Evolutionary conservation across 1,140 invertebrate species (phyloP).

Genomic region (Drosophila pachea): DNA sequence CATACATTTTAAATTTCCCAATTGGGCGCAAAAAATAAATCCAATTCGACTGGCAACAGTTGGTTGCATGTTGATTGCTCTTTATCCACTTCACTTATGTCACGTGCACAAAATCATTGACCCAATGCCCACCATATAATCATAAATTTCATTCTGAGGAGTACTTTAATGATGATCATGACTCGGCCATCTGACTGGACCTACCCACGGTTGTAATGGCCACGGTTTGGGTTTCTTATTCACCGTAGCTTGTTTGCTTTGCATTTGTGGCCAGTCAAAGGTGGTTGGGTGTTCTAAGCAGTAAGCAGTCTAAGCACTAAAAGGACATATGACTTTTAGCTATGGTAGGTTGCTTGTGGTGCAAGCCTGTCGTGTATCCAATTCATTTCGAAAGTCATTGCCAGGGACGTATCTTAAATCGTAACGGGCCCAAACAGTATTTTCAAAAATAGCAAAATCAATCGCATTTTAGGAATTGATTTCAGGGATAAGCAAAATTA

Average conservation of each 20-base stretch:
- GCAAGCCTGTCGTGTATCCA: constrained; percentile 45
- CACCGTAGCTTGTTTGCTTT: constrained; percentile 61
- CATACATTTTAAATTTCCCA: neutral
- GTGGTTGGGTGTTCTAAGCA: constrained; percentile 9
- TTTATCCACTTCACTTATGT: constrained; percentile 13
- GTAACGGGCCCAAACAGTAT: constrained; percentile 12
- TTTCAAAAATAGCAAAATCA: neutral
- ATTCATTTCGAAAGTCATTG: constrained; percentile 47
- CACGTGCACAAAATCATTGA: constrained; percentile 50
- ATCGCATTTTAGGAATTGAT: neutral
- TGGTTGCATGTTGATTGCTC: constrained; percentile 29
- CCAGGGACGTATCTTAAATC: constrained; percentile 35
- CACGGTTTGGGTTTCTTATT: constrained; percentile 47
- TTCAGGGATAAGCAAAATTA: too few relatives aligned
- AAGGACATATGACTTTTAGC: constrained; percentile 50
- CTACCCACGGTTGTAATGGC: constrained; percentile 51
- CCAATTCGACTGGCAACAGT: constrained; percentile 21
- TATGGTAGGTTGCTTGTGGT: constrained; percentile 20
- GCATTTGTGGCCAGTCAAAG: constrained; percentile 45
- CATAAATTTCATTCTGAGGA: constrained; percentile 32
- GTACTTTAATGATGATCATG: constrained; percentile 59
- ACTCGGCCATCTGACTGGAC: constrained; percentile 46
- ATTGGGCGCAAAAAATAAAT: neutral
- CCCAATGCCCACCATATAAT: constrained; percentile 38
- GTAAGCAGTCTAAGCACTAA: constrained; percentile 47